A percentile compares a stretch with the other conserved stretches of the same genome.
These are phyloP conservation scores for Chaitophorus viminalis DNA, from an alignment of 2,888 invertebrate genomes.

Conservation along the genomic window DNA sequence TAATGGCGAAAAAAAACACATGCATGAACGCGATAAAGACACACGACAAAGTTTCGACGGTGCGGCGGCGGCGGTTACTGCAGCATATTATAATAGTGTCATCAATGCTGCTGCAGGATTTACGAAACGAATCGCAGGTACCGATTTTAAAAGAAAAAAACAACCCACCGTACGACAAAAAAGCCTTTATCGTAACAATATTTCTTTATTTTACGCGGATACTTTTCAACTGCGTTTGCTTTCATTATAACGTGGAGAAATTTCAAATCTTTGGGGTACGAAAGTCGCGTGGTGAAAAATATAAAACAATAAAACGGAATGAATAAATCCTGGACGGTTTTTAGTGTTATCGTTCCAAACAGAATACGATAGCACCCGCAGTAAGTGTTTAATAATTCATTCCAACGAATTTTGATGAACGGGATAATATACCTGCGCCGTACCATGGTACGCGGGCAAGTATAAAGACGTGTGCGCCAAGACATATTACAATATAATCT, in stretches of 20 bases:
- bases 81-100: not conserved
- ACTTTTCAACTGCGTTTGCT: not conserved
- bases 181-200: not conserved
- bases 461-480: not conserved
- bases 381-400: no score
- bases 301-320: no score
- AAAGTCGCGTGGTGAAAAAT: no score
- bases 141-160: not conserved
- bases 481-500: no score
- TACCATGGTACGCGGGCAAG: not conserved
- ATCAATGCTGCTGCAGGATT: not conserved
- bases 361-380: no score
- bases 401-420: no score
- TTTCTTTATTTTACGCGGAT: not conserved
- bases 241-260: no score
- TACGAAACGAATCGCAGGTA: not conserved
- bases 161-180: not conserved
- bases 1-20: not conserved
- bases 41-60: not conserved
- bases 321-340: no score
- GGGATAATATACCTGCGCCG: no score
- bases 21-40: not conserved
- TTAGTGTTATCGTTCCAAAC: no score
- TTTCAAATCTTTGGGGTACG: no score
- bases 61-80: not conserved